These are phyloP conservation scores for Charadrius vociferus DNA, from an alignment of 2,113 vertebrate species.

Conservation along the genomic window DNA sequence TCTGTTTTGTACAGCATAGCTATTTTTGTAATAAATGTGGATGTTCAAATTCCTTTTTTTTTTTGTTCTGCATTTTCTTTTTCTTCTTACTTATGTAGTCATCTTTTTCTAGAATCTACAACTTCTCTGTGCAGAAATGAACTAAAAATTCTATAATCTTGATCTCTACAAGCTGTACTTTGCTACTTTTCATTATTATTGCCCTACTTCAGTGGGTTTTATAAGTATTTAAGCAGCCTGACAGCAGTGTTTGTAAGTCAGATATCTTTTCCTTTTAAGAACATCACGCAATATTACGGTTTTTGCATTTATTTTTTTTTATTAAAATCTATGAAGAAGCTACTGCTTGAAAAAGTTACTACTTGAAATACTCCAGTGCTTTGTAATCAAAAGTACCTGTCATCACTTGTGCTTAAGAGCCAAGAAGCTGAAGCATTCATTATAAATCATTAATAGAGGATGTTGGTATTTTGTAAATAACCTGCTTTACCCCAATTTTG, in stretches of 20 bases:
- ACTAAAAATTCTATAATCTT: not conserved
- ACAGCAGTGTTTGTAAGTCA: not conserved
- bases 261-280: not conserved
- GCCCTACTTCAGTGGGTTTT: not conserved
- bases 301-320: not conserved
- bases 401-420: not conserved
- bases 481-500: not conserved
- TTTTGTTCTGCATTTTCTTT: not conserved
- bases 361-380: not conserved
- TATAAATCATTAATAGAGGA: fast-evolving
- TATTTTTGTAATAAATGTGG: not conserved
- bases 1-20: not conserved
- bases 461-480: not conserved
- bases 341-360: not conserved
- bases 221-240: not conserved
- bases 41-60: not conserved
- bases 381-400: not conserved
- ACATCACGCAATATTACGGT: not conserved
- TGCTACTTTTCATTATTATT: not conserved
- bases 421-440: not conserved
- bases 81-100: not conserved
- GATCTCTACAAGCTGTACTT: not conserved
- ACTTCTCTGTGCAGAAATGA: not conserved
- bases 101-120: not conserved
- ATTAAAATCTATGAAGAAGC: not conserved